Percentiles rank a stretch among this genome's conserved stretches.
Conservation (phyloP, 2,113 vertebrate species). For the Verasper variegatus region DNA sequence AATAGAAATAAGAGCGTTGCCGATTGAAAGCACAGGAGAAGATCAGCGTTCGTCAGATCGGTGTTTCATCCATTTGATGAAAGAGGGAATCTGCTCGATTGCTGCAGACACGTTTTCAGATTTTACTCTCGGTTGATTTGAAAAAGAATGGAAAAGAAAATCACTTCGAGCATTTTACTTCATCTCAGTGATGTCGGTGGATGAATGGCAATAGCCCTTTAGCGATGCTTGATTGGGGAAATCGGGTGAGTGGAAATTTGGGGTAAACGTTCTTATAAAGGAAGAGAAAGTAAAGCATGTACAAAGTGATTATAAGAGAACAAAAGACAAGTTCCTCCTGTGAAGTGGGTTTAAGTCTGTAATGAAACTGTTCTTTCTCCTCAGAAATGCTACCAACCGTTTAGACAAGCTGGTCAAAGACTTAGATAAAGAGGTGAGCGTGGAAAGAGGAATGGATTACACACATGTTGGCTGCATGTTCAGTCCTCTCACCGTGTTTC, state of each 20-base stretch:
- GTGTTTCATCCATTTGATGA: too few species aligned
- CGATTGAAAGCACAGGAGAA: too few species aligned
- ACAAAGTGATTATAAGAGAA: neutral
- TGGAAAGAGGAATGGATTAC: neutral
- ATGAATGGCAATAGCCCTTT: neutral
- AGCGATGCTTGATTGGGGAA: neutral
- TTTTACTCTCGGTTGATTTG: too few species aligned
- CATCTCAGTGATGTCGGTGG: neutral
- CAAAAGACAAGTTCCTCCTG: too few species aligned
- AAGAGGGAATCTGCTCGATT: too few species aligned
- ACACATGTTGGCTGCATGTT: neutral
- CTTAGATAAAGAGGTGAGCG: slow-evolving; percentile 93
- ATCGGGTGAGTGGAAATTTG: neutral
- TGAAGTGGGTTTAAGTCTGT: neutral
- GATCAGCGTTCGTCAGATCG: too few species aligned
- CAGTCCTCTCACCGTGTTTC: slow-evolving; percentile 1
- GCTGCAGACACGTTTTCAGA: too few species aligned
- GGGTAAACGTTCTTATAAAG: neutral
- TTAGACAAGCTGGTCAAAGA: slow-evolving; percentile 95
- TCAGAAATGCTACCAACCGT: slow-evolving; percentile 87
- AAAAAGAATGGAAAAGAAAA: neutral
- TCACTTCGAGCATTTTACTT: neutral
- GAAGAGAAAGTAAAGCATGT: neutral
- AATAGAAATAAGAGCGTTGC: too few species aligned
- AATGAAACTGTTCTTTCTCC: slow-evolving; percentile 30